Evolutionary conservation across 2,797 vertebrate genomes (phyloP), one percentile per base, ranked within the genome.

Genomic region (Brachyalestes nurse): DNA sequence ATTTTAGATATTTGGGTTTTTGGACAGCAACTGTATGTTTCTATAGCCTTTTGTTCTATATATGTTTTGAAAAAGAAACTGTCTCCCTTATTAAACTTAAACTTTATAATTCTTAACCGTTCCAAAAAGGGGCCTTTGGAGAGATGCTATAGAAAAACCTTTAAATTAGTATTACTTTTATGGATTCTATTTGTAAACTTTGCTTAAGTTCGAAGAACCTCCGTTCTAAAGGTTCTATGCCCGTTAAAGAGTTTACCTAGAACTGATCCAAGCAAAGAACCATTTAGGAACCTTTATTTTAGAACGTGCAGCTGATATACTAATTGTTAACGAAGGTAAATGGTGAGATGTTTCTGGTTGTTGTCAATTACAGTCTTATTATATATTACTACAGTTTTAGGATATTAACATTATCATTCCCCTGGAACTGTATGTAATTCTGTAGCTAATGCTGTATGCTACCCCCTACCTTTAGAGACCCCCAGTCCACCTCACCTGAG

Each of bases 401-500:
- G 58, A 34, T 77, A n/a, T 76, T 70, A 75, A 70, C 76, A 61
- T 42, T 66, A 21, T 71, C 70, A 62, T 45, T 64, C 75, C 23
- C 47, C 28, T 45, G 9, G 64, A 45, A 58, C 38, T 64, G 21
- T 78, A 51, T 77, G 60, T 79, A 66, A 82, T 69, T 72, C 16
- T 66, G 61, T 58, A 42, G 51, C 45, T 74, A 25, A 80, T 77
- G 21, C 28, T 69, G 40, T 57, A 60, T 10, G 16, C 34, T 16
- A 19, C 62, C 34, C 25, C 34, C 61, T 13, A 65, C 53, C 67
- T 83, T 65, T 69, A 84, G 58, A 81, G 72, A 80, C 74, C 83
- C 82, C 77, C 83, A 75, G 82, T 81, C 77, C 83, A 74, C 83
- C 86, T 86, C 84, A 90, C 91, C 89, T 84, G 88, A 90, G 89